These are phyloP conservation scores for Folsomia manolachei DNA, from an alignment of 2,888 invertebrate genomes.

Conservation along the genomic window DNA sequence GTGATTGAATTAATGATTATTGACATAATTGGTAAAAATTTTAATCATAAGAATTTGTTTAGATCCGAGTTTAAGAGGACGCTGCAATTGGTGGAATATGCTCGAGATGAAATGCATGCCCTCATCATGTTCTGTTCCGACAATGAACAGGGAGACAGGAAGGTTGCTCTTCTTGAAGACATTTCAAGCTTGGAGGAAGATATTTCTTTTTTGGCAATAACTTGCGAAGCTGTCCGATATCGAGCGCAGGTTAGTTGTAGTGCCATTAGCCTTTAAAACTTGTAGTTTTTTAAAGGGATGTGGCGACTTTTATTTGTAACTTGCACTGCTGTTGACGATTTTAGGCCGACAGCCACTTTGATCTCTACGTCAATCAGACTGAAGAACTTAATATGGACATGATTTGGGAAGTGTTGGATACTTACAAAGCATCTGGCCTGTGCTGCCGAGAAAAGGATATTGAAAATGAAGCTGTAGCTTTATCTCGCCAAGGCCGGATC, in stretches of 20 bases:
- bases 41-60: not conserved
- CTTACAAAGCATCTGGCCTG: constrained; percentile 18
- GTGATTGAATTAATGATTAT: no score
- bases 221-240: constrained; percentile 17
- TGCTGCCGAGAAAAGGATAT: constrained; percentile 16
- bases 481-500: constrained; percentile 17
- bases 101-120: constrained; percentile 9
- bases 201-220: not conserved
- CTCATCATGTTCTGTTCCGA: not conserved
- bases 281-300: no score
- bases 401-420: constrained; percentile 27
- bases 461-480: constrained; percentile 25
- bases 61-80: constrained; percentile 12
- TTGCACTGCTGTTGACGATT: not conserved
- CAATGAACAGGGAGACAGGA: not conserved
- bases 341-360: constrained; percentile 13
- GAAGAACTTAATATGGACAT: constrained; percentile 24
- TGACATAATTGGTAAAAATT: no score
- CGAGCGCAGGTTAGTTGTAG: constrained; percentile 2
- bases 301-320: no score
- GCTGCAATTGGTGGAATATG: constrained; percentile 8
- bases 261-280: no score
- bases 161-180: not conserved
- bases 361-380: not conserved
- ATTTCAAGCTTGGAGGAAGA: constrained; percentile 16